Percentiles rank a stretch among this genome's conserved stretches.
These are phyloP conservation scores for Vollenhovia emeryi DNA, from an alignment of 1,140 invertebrate species.

Conservation along the genomic window DNA sequence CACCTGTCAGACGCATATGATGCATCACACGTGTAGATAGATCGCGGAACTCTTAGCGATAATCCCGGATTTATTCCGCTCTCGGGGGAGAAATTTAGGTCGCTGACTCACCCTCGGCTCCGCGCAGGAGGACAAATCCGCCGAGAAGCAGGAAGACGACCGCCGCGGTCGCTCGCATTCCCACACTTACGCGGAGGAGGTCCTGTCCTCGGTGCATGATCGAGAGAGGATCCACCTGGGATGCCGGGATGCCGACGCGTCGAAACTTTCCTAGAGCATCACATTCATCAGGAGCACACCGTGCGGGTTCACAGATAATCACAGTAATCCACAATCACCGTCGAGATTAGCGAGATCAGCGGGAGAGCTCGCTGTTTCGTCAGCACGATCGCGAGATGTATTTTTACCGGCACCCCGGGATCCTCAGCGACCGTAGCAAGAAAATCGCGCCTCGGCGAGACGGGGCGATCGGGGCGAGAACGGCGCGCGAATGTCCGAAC, in stretches of 20 bases:
- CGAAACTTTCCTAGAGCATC: conserved; percentile 62
- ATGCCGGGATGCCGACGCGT: conserved; percentile 2
- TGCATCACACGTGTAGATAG: conserved; percentile 3
- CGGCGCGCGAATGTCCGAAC: not conserved
- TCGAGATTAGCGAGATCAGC: conserved; percentile 3
- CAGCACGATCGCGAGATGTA: not conserved
- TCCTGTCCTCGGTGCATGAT: conserved; percentile 56
- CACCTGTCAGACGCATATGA: conserved; percentile 12
- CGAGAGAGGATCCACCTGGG: conserved; percentile 22
- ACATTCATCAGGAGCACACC: conserved; percentile 65
- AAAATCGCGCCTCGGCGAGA: not conserved
- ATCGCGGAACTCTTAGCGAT: conserved; percentile 35
- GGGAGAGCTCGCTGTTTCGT: conserved; percentile 26
- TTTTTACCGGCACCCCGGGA: not conserved
- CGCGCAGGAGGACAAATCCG: conserved; percentile 8
- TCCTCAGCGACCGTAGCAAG: not conserved
- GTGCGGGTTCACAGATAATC: conserved; percentile 17
- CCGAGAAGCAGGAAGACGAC: conserved; percentile 42
- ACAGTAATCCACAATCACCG: conserved; percentile 47
- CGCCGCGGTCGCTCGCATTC: conserved; percentile 1
- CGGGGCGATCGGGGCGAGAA: not conserved
- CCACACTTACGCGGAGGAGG: conserved; percentile 20
- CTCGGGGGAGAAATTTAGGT: not conserved
- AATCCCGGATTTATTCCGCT: conserved; percentile 35
- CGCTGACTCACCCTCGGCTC: conserved; percentile 54